Percentiles rank a stretch among this genome's conserved stretches.
Evolutionary conservation across 2,888 invertebrate species (phyloP).

Genomic region (Busseola fusca): DNA sequence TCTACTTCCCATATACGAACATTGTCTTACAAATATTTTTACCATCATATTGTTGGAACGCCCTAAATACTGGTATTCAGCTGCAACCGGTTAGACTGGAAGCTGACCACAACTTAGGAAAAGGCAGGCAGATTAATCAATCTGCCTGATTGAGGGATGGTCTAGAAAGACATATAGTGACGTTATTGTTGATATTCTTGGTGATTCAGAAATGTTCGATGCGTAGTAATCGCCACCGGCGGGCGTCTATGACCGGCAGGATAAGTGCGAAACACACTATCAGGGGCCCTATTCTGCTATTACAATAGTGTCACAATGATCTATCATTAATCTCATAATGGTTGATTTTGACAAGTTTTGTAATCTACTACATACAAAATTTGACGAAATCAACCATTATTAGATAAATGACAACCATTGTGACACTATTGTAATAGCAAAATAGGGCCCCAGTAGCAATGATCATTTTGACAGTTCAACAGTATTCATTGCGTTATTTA

Average conservation of each 20-base stretch:
- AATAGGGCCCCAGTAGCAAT: too few relatives aligned
- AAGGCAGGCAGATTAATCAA: neutral
- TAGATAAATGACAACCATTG: too few relatives aligned
- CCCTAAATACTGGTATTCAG: neutral
- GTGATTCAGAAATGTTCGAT: neutral
- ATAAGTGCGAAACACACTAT: too few relatives aligned
- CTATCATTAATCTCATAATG: too few relatives aligned
- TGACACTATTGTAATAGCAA: too few relatives aligned
- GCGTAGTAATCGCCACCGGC: neutral
- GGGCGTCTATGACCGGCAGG: neutral
- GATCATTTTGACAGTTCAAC: too few relatives aligned
- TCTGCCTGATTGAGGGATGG: neutral
- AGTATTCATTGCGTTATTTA: too few relatives aligned
- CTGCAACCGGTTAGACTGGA: neutral
- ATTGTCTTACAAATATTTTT: neutral
- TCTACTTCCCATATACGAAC: neutral
- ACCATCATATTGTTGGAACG: neutral
- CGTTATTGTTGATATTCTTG: neutral
- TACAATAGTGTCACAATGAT: too few relatives aligned
- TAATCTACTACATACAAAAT: too few relatives aligned
- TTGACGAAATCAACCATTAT: too few relatives aligned
- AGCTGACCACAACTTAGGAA: neutral
- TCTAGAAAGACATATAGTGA: neutral
- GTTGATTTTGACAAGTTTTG: too few relatives aligned
- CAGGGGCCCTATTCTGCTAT: too few relatives aligned